Evolutionary conservation across 2,888 invertebrate species (phyloP), one percentile per base, ranked within the genome.

Genomic region (Pyralis farinalis): DNA sequence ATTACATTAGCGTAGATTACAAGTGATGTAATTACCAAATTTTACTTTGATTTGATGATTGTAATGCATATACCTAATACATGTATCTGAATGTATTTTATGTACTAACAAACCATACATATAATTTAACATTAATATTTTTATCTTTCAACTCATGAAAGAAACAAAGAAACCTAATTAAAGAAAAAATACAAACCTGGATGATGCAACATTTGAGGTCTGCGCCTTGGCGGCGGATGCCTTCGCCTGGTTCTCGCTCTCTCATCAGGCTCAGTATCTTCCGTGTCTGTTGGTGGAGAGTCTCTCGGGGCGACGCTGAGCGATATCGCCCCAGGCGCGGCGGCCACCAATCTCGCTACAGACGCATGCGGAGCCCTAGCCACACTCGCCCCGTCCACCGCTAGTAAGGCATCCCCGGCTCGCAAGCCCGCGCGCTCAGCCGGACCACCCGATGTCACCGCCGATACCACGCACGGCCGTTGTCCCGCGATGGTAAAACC

Each of bases 401-500:
- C 95, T 38, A 98, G 92, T 42, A 98, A 89, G 58, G 97, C 97
- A 68, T 98, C 98, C 0, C 98, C 98, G 25, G 97, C 96, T 16
- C 97, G 92, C 11, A 98, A 85, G 0, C 98, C 98, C 20, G 97
- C 97, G 46, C 93, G 91, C 65, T 97, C 97, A 0, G 98, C 98
- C 1, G 98, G 97, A 44, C 87, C 87, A 1, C 95, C 95, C 34
- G 92, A 90, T 0, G 97, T 97, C 58, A 98, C 98, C 62, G 97
- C 97, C 37, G 97, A 97, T 43, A 98, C 91, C 49, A 98, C 96
- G 73, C 98, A 98, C 0, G 98, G 98, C 68, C 97, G 95, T 75
- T 98, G 98, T 1, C 98, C 98, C 1, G 98, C 97, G 67, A 98
- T 98, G 12, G 98, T 98, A 72, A 98, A 98, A n/a, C 98, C 98